Conservation (phyloP, 1,140 invertebrate species). For the Odontomachus brunneus region DNA sequence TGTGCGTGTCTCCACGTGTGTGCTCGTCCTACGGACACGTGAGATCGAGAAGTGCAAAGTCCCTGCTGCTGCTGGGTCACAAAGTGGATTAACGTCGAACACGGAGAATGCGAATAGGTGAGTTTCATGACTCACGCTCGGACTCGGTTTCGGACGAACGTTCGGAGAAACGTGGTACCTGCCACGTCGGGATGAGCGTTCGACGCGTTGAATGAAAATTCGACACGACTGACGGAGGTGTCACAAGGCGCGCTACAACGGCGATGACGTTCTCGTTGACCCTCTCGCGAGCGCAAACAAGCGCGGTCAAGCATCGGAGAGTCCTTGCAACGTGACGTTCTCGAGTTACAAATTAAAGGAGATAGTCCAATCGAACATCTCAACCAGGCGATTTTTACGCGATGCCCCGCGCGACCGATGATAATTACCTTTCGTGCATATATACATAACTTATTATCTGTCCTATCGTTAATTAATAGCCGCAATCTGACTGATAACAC, state of each 20-base stretch:
- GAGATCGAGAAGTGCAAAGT: conserved; percentile 53
- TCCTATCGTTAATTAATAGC: too few species aligned
- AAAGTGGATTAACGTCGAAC: conserved; percentile 68
- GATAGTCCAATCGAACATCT: not conserved
- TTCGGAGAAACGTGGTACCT: conserved; percentile 63
- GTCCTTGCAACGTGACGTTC: not conserved
- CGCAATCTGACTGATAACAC: too few species aligned
- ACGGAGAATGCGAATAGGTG: conserved; percentile 80
- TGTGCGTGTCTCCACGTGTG: conserved; percentile 5
- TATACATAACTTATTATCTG: too few species aligned
- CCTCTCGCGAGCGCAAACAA: too few species aligned
- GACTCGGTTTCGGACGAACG: conserved; percentile 56
- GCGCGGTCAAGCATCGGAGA: not conserved
- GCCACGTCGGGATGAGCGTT: too few species aligned
- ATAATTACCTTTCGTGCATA: too few species aligned
- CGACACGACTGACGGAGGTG: not conserved
- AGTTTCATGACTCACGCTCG: conserved; percentile 68
- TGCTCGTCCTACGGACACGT: conserved; percentile 59
- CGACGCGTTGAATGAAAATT: not conserved
- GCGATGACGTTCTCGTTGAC: not conserved
- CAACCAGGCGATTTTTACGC: not conserved
- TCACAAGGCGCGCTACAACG: not conserved
- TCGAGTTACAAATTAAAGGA: conserved; percentile 13
- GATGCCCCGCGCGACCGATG: not conserved
- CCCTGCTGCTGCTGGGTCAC: conserved; percentile 20